Evolutionary conservation across 1,140 invertebrate species (phyloP), one percentile per base, ranked within the genome.

Genomic region (Scaptomyza graminum): DNA sequence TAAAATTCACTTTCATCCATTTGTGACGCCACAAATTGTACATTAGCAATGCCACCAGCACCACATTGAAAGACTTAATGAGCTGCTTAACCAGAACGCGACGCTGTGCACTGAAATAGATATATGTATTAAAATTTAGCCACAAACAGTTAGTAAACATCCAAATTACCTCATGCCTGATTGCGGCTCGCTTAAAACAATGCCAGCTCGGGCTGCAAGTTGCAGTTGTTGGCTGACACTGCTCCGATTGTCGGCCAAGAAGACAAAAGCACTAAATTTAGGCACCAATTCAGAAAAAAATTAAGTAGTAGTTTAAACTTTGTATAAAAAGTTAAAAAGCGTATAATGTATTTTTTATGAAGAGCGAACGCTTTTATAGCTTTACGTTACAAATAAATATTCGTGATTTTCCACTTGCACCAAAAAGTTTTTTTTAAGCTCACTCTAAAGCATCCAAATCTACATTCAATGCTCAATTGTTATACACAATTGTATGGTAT

Each of bases 1-100:
- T 82, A 67, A 90, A 80, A 74, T 78, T 90, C 49, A 91, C 80
- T 85, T 91, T 90, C 13, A 87, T 87, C 90, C 90, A 91, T 74
- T 91, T 91, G 66, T 83, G 82, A n/a, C 88, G 79, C 87, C 90
- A 91, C 70, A 91, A 76, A 65, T 81, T 90, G 47, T 83, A 90
- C 65, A 90, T 74, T 47, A 91, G 44, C 39, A 91, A 31, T 5
- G 65, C 87, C 15, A 91, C 87, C 34, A 91, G 59, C 46, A 91
- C 74, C 63, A 91, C 79, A 66, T 90, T 91, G 7, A 68, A 60
- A n/a, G 84, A 85, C 71, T 91, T 85, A 39, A 91, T 72, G 54
- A 91, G 52, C 39, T 82, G 79, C 62, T 69, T 89, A 39, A 91
- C 50, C 51, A 91, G 12, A n/a, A 41, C 51, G 12, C 90, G 85